phyloP scores from a whole-genome alignment of 2,888 invertebrate genomes.

The Lepetodrilus schrolli region DNA sequence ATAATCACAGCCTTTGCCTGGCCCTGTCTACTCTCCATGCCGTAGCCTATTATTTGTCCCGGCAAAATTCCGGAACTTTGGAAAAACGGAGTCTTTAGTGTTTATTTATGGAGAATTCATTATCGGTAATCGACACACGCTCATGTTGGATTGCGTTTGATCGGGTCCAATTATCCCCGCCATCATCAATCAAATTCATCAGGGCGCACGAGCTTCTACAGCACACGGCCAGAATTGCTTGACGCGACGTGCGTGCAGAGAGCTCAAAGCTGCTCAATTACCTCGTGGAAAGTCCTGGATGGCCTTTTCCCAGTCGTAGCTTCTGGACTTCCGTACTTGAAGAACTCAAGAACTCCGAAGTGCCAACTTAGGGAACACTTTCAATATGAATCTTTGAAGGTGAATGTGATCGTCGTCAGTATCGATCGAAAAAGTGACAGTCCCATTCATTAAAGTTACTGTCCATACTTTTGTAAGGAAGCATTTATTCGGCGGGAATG shows the following conservation, averaged over 20 bases:
- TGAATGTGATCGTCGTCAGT: too few species aligned
- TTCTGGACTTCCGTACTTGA: not conserved
- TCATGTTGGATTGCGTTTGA: constrained; percentile 31
- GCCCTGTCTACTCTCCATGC: constrained; percentile 13
- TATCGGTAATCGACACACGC: constrained; percentile 24
- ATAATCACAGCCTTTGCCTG: constrained; percentile 13
- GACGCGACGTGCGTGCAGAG: constrained; percentile 16
- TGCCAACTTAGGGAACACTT: too few species aligned
- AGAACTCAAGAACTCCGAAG: not conserved
- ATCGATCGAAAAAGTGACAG: too few species aligned
- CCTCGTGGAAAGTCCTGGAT: not conserved
- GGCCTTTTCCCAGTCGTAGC: not conserved
- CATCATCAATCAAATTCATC: constrained; percentile 29
- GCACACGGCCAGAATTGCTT: constrained; percentile 14
- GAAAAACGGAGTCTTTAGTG: constrained; percentile 29
- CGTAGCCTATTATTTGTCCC: constrained; percentile 18
- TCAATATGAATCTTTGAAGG: too few species aligned
- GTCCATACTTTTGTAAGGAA: too few species aligned
- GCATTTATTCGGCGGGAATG: too few species aligned
- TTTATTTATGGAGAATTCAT: constrained; percentile 31
- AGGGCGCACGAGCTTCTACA: constrained; percentile 5
- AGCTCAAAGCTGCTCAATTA: not conserved
- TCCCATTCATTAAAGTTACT: too few species aligned
- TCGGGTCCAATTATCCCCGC: constrained; percentile 22
- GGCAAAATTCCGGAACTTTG: constrained; percentile 28